Conservation (phyloP, 2,797 vertebrate species). For the Lacerta viridis region DNA sequence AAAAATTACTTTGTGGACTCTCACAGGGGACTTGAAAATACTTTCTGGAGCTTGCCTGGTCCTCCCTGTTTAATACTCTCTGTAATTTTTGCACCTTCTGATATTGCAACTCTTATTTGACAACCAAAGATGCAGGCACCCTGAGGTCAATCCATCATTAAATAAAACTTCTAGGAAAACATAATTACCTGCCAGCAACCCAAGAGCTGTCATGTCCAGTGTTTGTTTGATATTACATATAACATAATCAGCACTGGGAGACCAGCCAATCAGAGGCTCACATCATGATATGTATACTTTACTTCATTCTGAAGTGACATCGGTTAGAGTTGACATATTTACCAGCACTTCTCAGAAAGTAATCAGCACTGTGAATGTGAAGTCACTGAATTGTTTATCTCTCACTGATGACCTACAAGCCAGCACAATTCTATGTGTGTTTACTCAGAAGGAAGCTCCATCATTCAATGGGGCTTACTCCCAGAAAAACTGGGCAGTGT, state of each 20-base stretch:
- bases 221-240: not conserved
- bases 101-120: not conserved
- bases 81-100: not conserved
- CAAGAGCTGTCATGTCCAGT: not conserved
- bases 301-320: conserved; percentile 31
- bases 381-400: not conserved
- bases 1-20: not conserved
- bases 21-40: not conserved
- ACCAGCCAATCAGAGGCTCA: not conserved
- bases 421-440: not conserved
- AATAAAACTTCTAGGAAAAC: not conserved
- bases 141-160: conserved; percentile 3
- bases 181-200: not conserved
- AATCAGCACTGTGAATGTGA: conserved; percentile 37
- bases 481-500: not conserved
- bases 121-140: not conserved
- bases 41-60: not conserved
- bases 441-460: not conserved
- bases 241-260: conserved; percentile 11
- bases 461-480: not conserved
- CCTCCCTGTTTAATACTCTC: not conserved
- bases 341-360: conserved; percentile 32
- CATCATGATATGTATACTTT: not conserved
- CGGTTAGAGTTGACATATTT: conserved; percentile 31
- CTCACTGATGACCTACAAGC: conserved; percentile 28